phyloP scores from a whole-genome alignment of 2,113 vertebrate species.

The Herpailurus yagouaroundi region DNA sequence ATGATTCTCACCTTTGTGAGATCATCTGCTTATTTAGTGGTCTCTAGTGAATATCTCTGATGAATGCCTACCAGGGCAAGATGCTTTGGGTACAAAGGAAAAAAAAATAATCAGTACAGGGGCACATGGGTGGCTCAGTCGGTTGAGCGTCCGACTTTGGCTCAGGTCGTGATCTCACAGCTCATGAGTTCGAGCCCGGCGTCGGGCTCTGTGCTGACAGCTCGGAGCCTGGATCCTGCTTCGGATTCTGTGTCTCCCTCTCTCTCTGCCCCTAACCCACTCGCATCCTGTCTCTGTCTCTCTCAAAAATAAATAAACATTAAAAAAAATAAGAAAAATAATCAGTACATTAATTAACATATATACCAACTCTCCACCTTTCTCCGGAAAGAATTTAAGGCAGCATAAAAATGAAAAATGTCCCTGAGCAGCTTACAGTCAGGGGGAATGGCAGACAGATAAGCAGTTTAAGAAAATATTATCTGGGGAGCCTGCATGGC shows the following conservation, averaged over 20 bases:
- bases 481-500: too few species aligned
- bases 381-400: slow-evolving; percentile 26
- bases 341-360: slow-evolving; percentile 4
- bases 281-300: too few species aligned
- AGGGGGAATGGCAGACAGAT: neutral
- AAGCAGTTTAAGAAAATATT: neutral
- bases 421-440: neutral
- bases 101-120: neutral
- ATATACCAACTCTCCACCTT: neutral
- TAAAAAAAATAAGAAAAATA: neutral
- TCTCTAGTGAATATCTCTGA: neutral
- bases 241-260: too few species aligned
- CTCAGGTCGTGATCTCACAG: too few species aligned
- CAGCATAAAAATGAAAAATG: slow-evolving; percentile 9
- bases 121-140: too few species aligned
- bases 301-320: too few species aligned
- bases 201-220: too few species aligned
- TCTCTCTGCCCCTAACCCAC: too few species aligned
- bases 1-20: neutral
- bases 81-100: neutral
- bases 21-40: neutral
- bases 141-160: too few species aligned
- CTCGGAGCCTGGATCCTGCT: too few species aligned
- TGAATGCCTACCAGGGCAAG: neutral
- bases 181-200: too few species aligned